These are phyloP conservation scores for Cotesia glomerata DNA, from an alignment of 1,140 invertebrate species.

Conservation along the genomic window DNA sequence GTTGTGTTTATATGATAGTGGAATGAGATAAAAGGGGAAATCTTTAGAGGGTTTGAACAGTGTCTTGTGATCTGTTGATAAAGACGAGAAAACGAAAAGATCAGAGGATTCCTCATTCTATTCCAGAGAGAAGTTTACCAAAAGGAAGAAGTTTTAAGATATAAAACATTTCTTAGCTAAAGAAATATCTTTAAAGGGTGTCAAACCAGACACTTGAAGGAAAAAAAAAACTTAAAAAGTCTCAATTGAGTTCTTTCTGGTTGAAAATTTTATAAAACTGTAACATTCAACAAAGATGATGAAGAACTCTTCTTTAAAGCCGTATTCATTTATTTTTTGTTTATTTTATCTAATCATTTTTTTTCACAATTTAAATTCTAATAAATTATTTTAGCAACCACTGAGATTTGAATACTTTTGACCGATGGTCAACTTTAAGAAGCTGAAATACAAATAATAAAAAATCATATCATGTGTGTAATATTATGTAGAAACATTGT, in stretches of 20 bases:
- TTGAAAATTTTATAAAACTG: slow-evolving; percentile 36
- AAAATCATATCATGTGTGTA: too few species aligned
- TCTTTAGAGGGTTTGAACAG: slow-evolving; percentile 21
- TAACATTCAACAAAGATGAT: not conserved
- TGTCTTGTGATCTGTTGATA: slow-evolving; percentile 28
- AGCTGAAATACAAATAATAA: too few species aligned
- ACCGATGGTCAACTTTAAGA: not conserved
- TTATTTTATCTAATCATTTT: not conserved
- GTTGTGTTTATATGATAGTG: not conserved
- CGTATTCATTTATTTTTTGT: not conserved
- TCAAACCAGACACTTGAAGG: slow-evolving; percentile 14
- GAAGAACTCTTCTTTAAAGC: slow-evolving; percentile 3
- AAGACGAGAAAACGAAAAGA: not conserved
- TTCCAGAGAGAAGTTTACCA: not conserved
- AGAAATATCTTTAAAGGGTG: slow-evolving; percentile 15
- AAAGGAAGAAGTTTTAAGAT: slow-evolving; percentile 41
- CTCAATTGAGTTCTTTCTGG: slow-evolving; percentile 34
- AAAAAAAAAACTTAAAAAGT: slow-evolving; percentile 24
- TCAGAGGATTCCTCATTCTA: not conserved
- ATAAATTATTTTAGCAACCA: not conserved
- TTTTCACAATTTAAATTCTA: not conserved
- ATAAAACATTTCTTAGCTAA: slow-evolving; percentile 56
- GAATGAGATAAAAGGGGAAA: slow-evolving; percentile 6
- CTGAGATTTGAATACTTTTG: not conserved
- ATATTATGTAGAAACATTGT: too few species aligned